Percentiles rank a stretch among this genome's conserved stretches.
phyloP scores from a whole-genome alignment of 2,888 invertebrate genomes.

The Epirrhoe alternata region DNA sequence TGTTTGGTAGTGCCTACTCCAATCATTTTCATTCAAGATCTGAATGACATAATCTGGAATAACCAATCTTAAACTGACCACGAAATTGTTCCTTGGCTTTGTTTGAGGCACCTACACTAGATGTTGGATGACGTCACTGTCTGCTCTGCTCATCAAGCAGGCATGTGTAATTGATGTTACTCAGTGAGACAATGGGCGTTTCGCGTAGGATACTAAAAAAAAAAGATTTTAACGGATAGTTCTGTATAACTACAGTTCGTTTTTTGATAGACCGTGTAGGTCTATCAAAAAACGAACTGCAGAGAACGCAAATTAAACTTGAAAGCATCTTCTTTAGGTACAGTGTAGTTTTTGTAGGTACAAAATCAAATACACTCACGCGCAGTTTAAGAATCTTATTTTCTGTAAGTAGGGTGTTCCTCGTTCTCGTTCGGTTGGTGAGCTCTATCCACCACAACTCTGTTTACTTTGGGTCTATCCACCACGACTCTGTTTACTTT shows the following conservation, averaged over 20 bases:
- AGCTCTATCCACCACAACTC: no score
- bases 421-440: no score
- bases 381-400: no score
- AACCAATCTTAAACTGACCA: not conserved
- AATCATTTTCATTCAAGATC: constrained; percentile 11
- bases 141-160: constrained; percentile 28
- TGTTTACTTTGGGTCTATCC: no score
- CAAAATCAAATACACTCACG: no score
- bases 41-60: constrained; percentile 2
- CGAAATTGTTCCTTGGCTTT: not conserved
- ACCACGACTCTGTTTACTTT: no score
- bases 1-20: constrained; percentile 23
- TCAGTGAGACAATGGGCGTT: constrained; percentile 5
- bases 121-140: constrained; percentile 29
- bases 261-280: no score
- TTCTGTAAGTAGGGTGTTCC: no score
- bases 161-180: constrained; percentile 22
- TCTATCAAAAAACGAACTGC: no score
- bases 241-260: not conserved
- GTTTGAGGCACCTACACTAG: constrained; percentile 11
- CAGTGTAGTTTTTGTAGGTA: no score
- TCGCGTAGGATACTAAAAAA: not conserved
- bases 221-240: not conserved
- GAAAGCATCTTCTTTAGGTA: no score
- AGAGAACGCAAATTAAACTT: no score